Base-by-base conservation (phyloP, 2,888 invertebrate species). In the Meteorus colon region DNA sequence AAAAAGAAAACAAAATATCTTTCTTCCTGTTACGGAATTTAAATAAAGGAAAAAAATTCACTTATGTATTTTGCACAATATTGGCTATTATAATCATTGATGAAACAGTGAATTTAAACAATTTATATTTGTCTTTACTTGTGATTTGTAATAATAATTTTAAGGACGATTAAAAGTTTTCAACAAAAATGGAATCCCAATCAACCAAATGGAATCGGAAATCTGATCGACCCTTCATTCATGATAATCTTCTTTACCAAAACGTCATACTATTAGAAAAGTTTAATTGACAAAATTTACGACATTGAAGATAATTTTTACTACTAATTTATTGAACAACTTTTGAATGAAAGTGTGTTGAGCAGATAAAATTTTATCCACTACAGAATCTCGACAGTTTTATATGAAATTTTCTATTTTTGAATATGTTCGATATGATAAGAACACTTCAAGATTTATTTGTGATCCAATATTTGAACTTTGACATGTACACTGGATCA, bases 311-410 rank as follows among this genome's bases (percentile, higher is more conserved):
- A 48, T 48, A 24, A 51, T 41, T 51, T 68, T 34, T 73, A 45
- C 31, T n/a, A n/a, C 31, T 27, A 24, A 66, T 65, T 29, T 65
- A 34, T 65, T 19, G 65, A 31, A 48, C n/a, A 48, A 78, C 78
- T 81, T 41, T 80, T 80, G 80, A 83, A 84, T 48, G 48, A 5
- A n/a, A 48, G n/a, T 48, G 45, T 45, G 2, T 14, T 14, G 5
- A 45, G 10, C 14, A 45, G 45, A 45, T 48, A 16, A n/a, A 48
- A 48, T 48, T 48, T n/a, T 48, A 48, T 48, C 4, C 4, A 16
- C 5, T n/a, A 41, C 0, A 41, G 12, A 41, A 41, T 34, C 5
- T 34, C 34, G 34, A 4, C 8, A 34, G 8, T 34, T 6, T 6
- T 2, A 34, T 8, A 34, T 4, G 34, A 34, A 34, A 34, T 34